Evolutionary conservation across 2,888 invertebrate genomes (phyloP).

Genomic region (Cephonodes hylas): DNA sequence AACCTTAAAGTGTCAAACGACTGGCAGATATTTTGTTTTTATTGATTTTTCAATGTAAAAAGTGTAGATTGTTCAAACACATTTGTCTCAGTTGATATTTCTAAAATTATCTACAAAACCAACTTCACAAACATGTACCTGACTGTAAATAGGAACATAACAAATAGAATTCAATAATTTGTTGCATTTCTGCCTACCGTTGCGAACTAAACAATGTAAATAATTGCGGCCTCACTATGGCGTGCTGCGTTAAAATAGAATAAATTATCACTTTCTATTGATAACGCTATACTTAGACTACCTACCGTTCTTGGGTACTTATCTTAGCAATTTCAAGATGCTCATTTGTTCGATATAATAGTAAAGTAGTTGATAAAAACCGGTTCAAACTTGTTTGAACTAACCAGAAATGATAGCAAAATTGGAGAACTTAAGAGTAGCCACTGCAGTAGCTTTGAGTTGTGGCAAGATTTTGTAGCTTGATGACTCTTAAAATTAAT

Average conservation of each 20-base stretch:
- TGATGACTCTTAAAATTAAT: too few species aligned
- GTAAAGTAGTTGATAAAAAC: background rate
- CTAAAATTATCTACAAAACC: background rate
- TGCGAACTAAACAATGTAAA: background rate
- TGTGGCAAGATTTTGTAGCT: too few species aligned
- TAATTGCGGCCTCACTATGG: background rate
- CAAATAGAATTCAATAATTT: background rate
- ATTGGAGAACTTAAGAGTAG: too few species aligned
- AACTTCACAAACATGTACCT: background rate
- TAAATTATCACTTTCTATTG: background rate
- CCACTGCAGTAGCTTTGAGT: too few species aligned
- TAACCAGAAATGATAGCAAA: background rate
- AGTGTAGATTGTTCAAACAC: too few species aligned
- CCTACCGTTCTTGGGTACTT: background rate
- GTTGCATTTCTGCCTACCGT: background rate
- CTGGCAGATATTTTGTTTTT: too few species aligned
- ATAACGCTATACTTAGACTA: conserved; percentile 8
- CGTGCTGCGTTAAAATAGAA: background rate
- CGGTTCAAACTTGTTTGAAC: background rate
- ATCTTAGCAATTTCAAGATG: background rate
- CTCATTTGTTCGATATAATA: background rate
- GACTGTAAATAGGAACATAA: background rate
- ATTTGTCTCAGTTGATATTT: too few species aligned
- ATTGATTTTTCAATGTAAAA: too few species aligned
- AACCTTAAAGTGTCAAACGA: too few species aligned